A percentile compares a stretch with the other conserved stretches of the same genome.
phyloP scores from a whole-genome alignment of 64 coral and sea anemone genomes.

The Montipora sp. region DNA sequence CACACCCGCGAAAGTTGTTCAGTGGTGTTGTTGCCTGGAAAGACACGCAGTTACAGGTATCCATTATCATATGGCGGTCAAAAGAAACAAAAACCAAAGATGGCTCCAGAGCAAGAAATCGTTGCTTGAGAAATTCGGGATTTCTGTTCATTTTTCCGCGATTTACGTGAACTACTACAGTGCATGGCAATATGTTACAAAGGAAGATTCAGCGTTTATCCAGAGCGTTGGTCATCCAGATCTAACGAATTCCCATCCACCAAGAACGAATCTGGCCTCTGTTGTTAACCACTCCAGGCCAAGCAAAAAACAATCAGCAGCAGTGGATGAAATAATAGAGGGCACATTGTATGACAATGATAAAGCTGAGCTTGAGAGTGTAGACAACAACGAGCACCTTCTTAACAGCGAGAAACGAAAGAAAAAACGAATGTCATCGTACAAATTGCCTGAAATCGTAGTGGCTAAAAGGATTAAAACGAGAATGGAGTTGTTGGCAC shows the following conservation, averaged over 20 bases:
- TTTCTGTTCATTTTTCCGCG: conserved; percentile 40
- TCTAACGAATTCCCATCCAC: conserved; percentile 51
- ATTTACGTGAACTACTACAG: conserved; percentile 30
- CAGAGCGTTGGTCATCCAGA: conserved; percentile 43
- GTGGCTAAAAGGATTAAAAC: not conserved
- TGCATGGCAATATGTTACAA: conserved; percentile 41
- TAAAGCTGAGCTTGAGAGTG: no score
- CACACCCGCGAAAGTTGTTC: not conserved
- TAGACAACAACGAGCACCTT: conserved; percentile 6
- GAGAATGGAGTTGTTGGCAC: not conserved
- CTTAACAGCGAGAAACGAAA: not conserved
- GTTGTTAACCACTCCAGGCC: conserved; percentile 24
- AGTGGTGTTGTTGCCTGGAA: not conserved
- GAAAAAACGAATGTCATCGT: not conserved
- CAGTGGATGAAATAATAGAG: not conserved
- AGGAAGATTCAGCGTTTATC: conserved; percentile 25
- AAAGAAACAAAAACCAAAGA: not conserved
- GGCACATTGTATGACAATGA: conserved; percentile 1
- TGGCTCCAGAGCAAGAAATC: not conserved
- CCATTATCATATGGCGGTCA: no score
- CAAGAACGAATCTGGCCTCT: conserved; percentile 52
- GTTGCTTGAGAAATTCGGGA: not conserved
- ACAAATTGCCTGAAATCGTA: not conserved
- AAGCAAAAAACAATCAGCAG: conserved; percentile 16
- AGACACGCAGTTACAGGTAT: conserved; percentile 2